Percentiles rank a stretch among this genome's conserved stretches.
These are phyloP conservation scores for Tuta absoluta DNA, from an alignment of 2,888 invertebrate genomes.

Conservation along the genomic window DNA sequence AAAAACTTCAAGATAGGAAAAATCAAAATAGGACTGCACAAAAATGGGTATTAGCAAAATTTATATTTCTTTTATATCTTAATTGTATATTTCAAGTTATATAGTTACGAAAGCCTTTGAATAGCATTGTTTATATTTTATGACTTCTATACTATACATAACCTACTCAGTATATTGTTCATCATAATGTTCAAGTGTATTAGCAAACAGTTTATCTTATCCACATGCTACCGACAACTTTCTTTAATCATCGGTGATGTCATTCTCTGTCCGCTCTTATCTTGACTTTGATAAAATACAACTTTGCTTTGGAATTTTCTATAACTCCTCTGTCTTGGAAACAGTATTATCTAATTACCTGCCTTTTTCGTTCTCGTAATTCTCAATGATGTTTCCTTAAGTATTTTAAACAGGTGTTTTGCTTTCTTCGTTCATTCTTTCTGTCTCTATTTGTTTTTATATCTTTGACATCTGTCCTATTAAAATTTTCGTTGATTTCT, in stretches of 20 bases:
- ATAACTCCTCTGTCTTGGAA: conserved; percentile 26
- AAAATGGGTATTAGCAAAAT: too few relatives aligned
- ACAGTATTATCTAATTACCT: conserved; percentile 17
- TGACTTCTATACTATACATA: too few relatives aligned
- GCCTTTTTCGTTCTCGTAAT: not conserved
- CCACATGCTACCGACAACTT: conserved; percentile 66
- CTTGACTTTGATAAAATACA: conserved; percentile 66
- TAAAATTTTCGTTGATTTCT: too few relatives aligned
- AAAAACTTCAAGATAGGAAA: too few relatives aligned
- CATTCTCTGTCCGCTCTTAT: conserved; percentile 67
- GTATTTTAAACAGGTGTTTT: not conserved
- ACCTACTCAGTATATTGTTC: not conserved
- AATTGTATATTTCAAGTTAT: too few relatives aligned
- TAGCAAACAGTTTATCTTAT: conserved; percentile 64
- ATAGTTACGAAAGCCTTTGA: too few relatives aligned
- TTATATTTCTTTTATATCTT: too few relatives aligned
- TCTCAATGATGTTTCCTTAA: not conserved
- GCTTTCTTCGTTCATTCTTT: too few relatives aligned
- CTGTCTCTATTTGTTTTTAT: too few relatives aligned
- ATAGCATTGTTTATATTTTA: too few relatives aligned
- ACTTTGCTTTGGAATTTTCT: conserved; percentile 63
- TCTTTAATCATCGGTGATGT: conserved; percentile 75
- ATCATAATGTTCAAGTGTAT: conserved; percentile 37
- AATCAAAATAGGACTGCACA: too few relatives aligned
- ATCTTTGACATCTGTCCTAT: too few relatives aligned